phyloP scores from a whole-genome alignment of 2,113 vertebrate genomes.

The Chrysemys picta region DNA sequence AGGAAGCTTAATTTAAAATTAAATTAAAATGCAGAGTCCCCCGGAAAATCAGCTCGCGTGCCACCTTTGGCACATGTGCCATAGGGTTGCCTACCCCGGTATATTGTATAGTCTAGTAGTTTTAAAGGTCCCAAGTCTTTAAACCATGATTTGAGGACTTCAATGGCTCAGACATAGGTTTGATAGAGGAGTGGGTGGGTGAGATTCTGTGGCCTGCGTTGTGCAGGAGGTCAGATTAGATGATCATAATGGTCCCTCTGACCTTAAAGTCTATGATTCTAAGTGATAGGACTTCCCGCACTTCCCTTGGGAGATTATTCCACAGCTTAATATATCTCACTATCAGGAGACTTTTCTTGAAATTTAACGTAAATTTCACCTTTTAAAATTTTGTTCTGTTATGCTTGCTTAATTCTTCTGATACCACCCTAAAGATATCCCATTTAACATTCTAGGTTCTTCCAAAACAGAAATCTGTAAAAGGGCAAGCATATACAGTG shows the following conservation, averaged over 20 bases:
- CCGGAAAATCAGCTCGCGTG: no score
- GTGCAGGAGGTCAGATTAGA: no score
- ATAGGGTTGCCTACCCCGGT: no score
- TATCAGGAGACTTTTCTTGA: not conserved
- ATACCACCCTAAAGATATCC: not conserved
- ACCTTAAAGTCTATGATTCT: no score
- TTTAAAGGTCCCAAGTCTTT: not conserved
- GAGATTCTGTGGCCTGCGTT: no score
- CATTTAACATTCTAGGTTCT: not conserved
- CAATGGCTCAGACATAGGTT: no score
- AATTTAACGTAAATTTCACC: not conserved
- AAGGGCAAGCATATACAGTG: not conserved
- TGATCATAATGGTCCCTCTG: no score
- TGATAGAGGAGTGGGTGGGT: no score
- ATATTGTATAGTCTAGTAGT: not conserved
- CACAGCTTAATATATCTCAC: not conserved
- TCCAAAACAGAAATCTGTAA: not conserved
- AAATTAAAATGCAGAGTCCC: no score
- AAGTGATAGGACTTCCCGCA: not conserved
- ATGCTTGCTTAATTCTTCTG: not conserved
- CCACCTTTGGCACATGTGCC: no score
- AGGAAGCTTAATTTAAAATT: no score
- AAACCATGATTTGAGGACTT: no score
- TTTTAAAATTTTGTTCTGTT: not conserved
- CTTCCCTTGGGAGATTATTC: constrained; percentile 12